Conservation (phyloP, 2,113 vertebrate genomes). For the Bufo bufo region DNA sequence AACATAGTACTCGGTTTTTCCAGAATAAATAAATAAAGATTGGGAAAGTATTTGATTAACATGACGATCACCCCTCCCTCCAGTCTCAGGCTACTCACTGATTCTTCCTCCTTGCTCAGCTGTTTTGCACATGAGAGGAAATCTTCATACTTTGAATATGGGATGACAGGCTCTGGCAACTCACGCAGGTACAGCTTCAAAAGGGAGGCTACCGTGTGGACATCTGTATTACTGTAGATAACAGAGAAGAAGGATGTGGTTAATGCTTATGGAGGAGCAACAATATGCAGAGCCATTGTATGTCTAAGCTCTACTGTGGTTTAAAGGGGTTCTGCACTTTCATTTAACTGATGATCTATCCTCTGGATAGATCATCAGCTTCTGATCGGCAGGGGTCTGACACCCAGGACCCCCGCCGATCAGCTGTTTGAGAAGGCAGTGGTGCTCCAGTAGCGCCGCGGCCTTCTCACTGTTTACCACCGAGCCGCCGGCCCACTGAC, state of each 20-base stretch:
- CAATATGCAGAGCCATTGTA: not conserved
- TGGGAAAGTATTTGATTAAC: not conserved
- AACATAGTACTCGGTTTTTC: too few relatives aligned
- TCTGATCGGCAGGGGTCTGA: too few relatives aligned
- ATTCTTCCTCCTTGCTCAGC: slow-evolving; percentile 88
- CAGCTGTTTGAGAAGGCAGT: too few relatives aligned
- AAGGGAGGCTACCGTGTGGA: slow-evolving; percentile 94
- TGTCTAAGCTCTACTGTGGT: not conserved
- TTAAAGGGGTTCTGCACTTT: too few relatives aligned
- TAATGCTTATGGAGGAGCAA: not conserved
- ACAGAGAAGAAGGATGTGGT: slow-evolving; percentile 51
- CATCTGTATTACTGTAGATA: slow-evolving; percentile 87
- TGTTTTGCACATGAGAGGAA: slow-evolving; percentile 89
- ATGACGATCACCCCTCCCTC: not conserved
- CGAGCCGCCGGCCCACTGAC: too few relatives aligned
- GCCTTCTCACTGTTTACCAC: too few relatives aligned
- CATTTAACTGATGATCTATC: too few relatives aligned
- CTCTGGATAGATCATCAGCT: too few relatives aligned
- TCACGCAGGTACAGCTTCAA: slow-evolving; percentile 95
- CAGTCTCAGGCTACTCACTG: slow-evolving; percentile 72
- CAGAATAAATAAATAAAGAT: too few relatives aligned
- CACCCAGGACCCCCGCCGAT: too few relatives aligned
- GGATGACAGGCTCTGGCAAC: slow-evolving; percentile 93
- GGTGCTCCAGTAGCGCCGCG: too few relatives aligned
- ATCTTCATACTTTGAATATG: slow-evolving; percentile 90